Percentiles rank a stretch among this genome's conserved stretches.
phyloP scores from a whole-genome alignment of 2,888 invertebrate genomes.

The Nycteola revayana region DNA sequence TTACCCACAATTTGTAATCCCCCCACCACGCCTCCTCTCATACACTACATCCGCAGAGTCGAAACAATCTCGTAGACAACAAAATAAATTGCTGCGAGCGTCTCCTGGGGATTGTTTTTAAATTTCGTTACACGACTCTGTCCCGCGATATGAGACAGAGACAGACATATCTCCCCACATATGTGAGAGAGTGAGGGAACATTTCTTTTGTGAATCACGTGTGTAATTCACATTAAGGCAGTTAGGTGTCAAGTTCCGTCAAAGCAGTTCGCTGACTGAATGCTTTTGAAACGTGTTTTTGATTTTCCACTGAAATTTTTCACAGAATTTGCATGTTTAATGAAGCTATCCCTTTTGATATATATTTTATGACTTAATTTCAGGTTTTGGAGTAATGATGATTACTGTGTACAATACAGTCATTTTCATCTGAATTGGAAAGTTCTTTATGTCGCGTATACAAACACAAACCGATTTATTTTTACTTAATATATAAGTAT shows the following conservation, averaged over 20 bases:
- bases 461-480: too few species aligned
- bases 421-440: too few species aligned
- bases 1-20: too few species aligned
- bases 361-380: too few species aligned
- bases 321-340: conserved; percentile 23
- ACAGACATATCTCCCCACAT: conserved; percentile 19
- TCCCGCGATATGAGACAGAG: conserved; percentile 31
- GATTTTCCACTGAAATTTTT: conserved; percentile 23
- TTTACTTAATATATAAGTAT: too few species aligned
- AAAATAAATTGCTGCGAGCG: conserved; percentile 56
- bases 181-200: conserved; percentile 21
- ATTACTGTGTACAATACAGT: too few species aligned
- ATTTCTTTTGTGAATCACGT: conserved; percentile 27
- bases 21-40: conserved; percentile 22
- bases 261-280: conserved; percentile 11
- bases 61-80: conserved; percentile 61
- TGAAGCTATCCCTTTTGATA: conserved; percentile 21
- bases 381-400: too few species aligned
- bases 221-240: conserved; percentile 33
- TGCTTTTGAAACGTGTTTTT: conserved; percentile 21
- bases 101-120: conserved; percentile 69
- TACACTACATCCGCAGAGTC: conserved; percentile 20
- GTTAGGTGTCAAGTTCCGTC: conserved; percentile 25
- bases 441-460: too few species aligned
- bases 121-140: conserved; percentile 61